These are phyloP conservation scores for Biston stratarius DNA, from an alignment of 2,888 invertebrate species.

Conservation along the genomic window DNA sequence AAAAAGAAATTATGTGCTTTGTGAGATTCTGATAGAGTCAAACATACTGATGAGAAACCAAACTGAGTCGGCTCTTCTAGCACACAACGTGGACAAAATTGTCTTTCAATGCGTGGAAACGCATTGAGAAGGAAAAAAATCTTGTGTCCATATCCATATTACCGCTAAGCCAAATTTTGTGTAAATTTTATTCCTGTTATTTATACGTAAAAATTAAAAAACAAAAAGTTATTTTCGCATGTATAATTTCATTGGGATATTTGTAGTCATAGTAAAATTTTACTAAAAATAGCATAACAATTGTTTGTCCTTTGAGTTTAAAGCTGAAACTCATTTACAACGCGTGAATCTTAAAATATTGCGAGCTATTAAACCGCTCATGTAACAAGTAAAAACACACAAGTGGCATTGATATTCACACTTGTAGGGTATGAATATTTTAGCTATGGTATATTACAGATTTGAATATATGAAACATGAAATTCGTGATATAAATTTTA, in stretches of 20 bases:
- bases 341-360: slow-evolving; percentile 13
- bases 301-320: background rate
- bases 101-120: too few species aligned
- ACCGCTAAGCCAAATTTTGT: too few species aligned
- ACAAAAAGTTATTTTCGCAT: too few species aligned
- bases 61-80: too few species aligned
- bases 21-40: background rate
- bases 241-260: background rate
- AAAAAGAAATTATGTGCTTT: slow-evolving; percentile 24
- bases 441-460: slow-evolving; percentile 26
- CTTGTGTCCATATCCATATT: too few species aligned
- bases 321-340: slow-evolving; percentile 6
- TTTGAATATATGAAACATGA: slow-evolving; percentile 19
- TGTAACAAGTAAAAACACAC: slow-evolving; percentile 23
- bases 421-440: slow-evolving; percentile 35
- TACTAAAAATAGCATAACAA: background rate
- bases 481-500: slow-evolving; percentile 17
- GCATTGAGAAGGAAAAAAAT: too few species aligned
- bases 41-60: too few species aligned
- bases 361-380: slow-evolving; percentile 15
- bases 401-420: slow-evolving; percentile 29
- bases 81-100: too few species aligned
- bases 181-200: too few species aligned
- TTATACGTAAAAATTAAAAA: too few species aligned
- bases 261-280: background rate